Evolutionary conservation across 2,113 vertebrate species (phyloP), one percentile per base, ranked within the genome.

Genomic region (Cavia porcellus): DNA sequence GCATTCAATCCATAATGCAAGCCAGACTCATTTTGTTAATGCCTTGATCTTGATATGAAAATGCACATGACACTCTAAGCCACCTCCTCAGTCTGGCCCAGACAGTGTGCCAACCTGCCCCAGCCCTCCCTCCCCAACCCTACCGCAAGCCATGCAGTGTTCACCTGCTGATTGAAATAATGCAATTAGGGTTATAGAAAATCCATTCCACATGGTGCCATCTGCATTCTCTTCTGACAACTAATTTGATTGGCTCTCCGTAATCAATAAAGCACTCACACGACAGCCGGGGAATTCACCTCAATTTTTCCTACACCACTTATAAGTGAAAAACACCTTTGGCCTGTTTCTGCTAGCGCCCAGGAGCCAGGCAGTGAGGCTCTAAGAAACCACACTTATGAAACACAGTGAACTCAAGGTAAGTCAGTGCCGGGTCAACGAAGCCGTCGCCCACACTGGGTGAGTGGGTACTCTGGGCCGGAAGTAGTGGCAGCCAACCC

Each of bases 241-340:
- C 64, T 77, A 98, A 98, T 97, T 84, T 89, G 97, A 97, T 94
- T 87, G 95, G 84, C 20, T 52, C 84, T 52, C 68, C 94, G 75
- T 89, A 97, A 97, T 97, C 96, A 97, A 96, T 98, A 97, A 97
- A 97, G 92, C 92, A 89, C 80, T 98, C 95, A 80, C 7, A 0
- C 11, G 62, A 42, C 75, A 95, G 94, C 82, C 64, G 1, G 74
- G 94, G 97, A 96, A 97, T 84, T 75, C 17, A 83, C 93, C 96
- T 95, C 79, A 0, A 35, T 74, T 97, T 96, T 96, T 75, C 77
- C 94, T 95, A 81, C 72, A 88, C 72, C 52, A 91, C 94, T 92
- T 97, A 24, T 89, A 88, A 90, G 70, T 81, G 87, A 66, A 94
- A 90, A 96, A 81, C 38, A 61, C 52, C 55, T 20, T 28, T 70